Evolutionary conservation across 2,888 invertebrate genomes (phyloP), one percentile per base, ranked within the genome.

Genomic region (Catocala sponsa): DNA sequence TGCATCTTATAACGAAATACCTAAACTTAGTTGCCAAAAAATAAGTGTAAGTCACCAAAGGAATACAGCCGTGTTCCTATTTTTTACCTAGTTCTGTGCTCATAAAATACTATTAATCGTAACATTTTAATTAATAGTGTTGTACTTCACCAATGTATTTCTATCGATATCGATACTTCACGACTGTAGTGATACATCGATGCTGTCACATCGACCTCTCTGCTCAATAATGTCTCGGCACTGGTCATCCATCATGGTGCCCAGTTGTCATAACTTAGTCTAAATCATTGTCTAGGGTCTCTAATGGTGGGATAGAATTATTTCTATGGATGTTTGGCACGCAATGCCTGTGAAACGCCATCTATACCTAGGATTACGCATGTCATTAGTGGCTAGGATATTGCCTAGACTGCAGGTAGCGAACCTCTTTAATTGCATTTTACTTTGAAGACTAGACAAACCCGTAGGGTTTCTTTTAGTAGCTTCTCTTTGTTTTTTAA

Each of bases 121-220:
- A 25, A 25, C 25, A 25, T 25, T 41, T 4, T 38, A 6, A 38
- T 38, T 38, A 38, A 32, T 48, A 48, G 12, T 25, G 25, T 41
- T 55, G 47, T 48, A 15, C 2, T 7, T 12, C 25, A 32, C 5
- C n/a, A 11, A 4, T 11, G 10, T 49, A 11, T 35, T 6, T 49
- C 25, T 50, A 32, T 38, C 53, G 15, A 25, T 57, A 64, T 71
- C 68, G 66, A 73, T 76, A 63, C 66, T 65, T 51, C 55, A 10
- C 49, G 2, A 41, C 41, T 38, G 25, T 46, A 5, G 43, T 65
- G 59, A 65, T 65, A 55, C 52, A 73, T 69, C 48, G 60, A 54
- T 46, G 56, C 50, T 58, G 63, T 58, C 57, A 53, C 41, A 58
- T 54, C n/a, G 53, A 32, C 15, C 38, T 54, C 42, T 42, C n/a